A percentile compares a stretch with the other conserved stretches of the same genome.
Conservation (phyloP, 1,140 invertebrate genomes). For the Neelides sp. region DNA sequence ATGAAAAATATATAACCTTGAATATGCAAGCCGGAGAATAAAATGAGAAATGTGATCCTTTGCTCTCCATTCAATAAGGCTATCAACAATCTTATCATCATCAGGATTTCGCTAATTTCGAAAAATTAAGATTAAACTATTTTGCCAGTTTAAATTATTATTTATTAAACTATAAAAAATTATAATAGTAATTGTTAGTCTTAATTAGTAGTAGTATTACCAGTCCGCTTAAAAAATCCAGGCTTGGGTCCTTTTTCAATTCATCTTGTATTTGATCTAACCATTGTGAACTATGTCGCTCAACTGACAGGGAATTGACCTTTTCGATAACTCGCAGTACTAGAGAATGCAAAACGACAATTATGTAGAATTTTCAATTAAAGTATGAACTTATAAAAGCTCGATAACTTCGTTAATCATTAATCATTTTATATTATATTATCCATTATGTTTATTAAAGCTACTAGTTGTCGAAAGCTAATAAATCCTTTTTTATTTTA, state of each 20-base stretch:
- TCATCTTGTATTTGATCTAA: not conserved
- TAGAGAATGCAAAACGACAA: constrained; percentile 33
- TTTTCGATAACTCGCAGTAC: constrained; percentile 61
- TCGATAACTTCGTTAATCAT: too few species aligned
- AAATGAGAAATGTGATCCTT: constrained; percentile 87
- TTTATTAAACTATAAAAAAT: too few species aligned
- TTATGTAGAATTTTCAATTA: too few species aligned
- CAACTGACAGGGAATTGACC: constrained; percentile 39
- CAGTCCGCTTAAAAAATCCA: not conserved
- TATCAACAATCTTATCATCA: not conserved
- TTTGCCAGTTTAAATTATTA: too few species aligned
- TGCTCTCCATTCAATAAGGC: constrained; percentile 47
- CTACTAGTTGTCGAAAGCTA: not conserved
- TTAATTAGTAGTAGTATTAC: too few species aligned
- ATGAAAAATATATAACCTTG: constrained; percentile 40
- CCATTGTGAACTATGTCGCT: not conserved
- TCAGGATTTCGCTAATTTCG: not conserved
- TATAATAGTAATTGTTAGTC: too few species aligned
- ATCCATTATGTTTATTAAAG: too few species aligned
- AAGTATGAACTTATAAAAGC: too few species aligned
- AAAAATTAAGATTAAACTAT: too few species aligned
- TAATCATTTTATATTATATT: too few species aligned
- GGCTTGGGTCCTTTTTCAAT: not conserved
- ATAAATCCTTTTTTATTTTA: constrained; percentile 2
- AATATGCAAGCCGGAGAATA: constrained; percentile 80